These are phyloP conservation scores for Microcebus jonahi DNA, from an alignment of 2,113 vertebrate genomes.

Conservation along the genomic window DNA sequence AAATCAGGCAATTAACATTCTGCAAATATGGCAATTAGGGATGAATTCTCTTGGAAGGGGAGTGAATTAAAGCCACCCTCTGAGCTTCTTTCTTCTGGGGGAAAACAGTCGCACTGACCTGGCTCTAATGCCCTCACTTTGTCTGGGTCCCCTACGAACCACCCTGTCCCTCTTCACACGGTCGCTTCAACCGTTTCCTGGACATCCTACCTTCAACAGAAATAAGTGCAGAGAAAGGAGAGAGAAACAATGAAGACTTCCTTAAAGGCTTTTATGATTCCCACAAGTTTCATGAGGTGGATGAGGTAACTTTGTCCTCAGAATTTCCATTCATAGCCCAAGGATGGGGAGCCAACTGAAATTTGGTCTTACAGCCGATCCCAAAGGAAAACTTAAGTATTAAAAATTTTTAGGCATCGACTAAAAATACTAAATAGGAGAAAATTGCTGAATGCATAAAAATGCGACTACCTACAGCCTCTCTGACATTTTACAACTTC, in stretches of 20 bases:
- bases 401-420: not conserved
- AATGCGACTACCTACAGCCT: not conserved
- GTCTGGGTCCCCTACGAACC: not conserved
- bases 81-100: not conserved
- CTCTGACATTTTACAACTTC: not conserved
- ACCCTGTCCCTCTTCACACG: not conserved
- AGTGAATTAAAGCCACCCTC: not conserved
- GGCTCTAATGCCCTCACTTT: not conserved
- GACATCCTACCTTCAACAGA: not conserved
- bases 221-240: not conserved
- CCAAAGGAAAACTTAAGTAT: not conserved
- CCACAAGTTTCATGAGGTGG: not conserved
- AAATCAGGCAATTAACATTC: conserved; percentile 34
- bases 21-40: conserved; percentile 11
- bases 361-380: not conserved
- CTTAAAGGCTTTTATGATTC: not conserved
- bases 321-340: conserved; percentile 13
- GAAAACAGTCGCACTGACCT: not conserved
- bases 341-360: not conserved
- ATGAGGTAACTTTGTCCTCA: not conserved
- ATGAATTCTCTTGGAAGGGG: conserved; percentile 26
- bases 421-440: not conserved
- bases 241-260: not conserved
- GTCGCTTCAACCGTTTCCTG: not conserved
- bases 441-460: not conserved